phyloP scores from a whole-genome alignment of 53 echinoderm and acorn worm species.

The Apostichopus leukothele region DNA sequence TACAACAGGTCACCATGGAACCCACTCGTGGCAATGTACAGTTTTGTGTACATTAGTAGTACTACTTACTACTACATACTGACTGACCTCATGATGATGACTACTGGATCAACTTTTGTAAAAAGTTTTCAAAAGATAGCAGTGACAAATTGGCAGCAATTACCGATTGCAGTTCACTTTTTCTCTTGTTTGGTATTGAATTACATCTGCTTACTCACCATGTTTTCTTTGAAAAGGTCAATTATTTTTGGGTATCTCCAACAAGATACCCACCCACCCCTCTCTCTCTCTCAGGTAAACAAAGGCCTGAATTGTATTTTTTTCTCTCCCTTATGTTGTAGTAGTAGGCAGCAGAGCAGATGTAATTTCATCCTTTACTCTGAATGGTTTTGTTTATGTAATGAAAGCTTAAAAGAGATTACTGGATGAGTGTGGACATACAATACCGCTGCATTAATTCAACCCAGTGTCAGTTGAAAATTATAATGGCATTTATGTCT shows the following conservation, averaged over 20 bases:
- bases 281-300: neutral
- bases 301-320: neutral
- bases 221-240: neutral
- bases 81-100: neutral
- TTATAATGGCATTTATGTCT: neutral
- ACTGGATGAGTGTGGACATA: neutral
- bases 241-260: neutral
- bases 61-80: neutral
- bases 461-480: slow-evolving; percentile 10
- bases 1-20: neutral
- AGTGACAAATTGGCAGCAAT: neutral
- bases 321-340: neutral
- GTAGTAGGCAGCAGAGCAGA: neutral
- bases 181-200: neutral
- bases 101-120: neutral
- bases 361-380: neutral
- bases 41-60: neutral
- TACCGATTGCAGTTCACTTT: neutral
- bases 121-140: neutral
- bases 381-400: neutral
- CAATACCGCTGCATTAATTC: neutral
- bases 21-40: neutral
- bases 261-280: neutral
- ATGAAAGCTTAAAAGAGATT: neutral
- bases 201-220: neutral